Percentiles rank a stretch among this genome's conserved stretches.
Evolutionary conservation across 2,113 vertebrate species (phyloP).

Genomic region (Nestor notabilis): DNA sequence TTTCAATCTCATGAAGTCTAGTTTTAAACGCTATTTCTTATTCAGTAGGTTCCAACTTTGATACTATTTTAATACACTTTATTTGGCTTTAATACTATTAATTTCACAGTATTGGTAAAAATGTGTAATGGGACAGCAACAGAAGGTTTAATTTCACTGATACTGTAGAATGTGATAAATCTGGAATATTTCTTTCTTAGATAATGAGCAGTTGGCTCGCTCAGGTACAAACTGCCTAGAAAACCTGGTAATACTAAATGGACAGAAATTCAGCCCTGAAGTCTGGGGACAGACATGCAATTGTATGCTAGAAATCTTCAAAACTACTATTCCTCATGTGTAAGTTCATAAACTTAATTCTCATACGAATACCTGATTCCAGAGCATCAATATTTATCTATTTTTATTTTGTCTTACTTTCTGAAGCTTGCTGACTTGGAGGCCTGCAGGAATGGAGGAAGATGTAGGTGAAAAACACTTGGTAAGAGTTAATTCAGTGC

Average conservation of each 20-base stretch:
- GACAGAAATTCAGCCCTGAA: slow-evolving; percentile 93
- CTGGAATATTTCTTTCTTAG: slow-evolving; percentile 68
- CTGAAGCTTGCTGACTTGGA: slow-evolving; percentile 92
- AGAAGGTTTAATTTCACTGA: neutral
- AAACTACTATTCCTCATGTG: slow-evolving; percentile 89
- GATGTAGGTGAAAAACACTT: slow-evolving; percentile 87
- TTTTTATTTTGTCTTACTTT: neutral
- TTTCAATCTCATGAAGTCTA: neutral
- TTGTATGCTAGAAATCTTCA: slow-evolving; percentile 98
- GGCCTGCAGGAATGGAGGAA: slow-evolving; percentile 90
- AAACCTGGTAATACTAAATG: slow-evolving; percentile 95
- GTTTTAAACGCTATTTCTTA: neutral
- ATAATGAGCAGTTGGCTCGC: slow-evolving; percentile 96
- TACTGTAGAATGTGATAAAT: neutral
- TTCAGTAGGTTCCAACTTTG: neutral
- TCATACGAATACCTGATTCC: neutral
- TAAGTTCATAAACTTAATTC: slow-evolving; percentile 63
- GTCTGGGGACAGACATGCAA: slow-evolving; percentile 93
- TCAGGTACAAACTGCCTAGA: slow-evolving; percentile 97
- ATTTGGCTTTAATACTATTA: neutral
- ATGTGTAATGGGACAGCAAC: neutral
- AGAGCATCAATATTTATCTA: neutral
- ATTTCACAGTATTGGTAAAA: neutral
- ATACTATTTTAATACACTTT: neutral
- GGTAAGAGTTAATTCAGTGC: slow-evolving; percentile 74